phyloP scores from a whole-genome alignment of 2,888 invertebrate genomes.

The Apamea sordens region DNA sequence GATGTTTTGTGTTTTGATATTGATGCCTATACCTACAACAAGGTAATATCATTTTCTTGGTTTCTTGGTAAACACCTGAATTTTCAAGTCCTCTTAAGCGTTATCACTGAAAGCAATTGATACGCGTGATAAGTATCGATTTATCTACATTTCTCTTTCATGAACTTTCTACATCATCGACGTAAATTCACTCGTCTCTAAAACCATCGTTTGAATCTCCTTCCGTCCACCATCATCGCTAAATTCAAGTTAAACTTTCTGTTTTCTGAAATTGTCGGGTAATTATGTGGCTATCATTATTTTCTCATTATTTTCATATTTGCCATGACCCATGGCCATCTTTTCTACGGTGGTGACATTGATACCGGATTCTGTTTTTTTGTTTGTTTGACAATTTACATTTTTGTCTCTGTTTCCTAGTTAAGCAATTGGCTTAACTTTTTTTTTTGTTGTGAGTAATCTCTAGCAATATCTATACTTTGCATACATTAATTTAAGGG shows the following conservation, averaged over 20 bases:
- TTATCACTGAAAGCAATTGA: conserved; percentile 5
- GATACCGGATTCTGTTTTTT: conserved; percentile 50
- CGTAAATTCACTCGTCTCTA: conserved; percentile 30
- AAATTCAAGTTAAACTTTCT: conserved; percentile 60
- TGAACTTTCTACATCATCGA: conserved; percentile 31
- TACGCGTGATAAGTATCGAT: neutral
- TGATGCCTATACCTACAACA: neutral
- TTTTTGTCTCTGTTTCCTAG: conserved; percentile 29
- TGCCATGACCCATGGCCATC: conserved; percentile 60
- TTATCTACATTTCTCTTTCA: conserved; percentile 12
- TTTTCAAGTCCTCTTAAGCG: conserved; percentile 11
- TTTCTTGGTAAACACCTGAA: conserved; percentile 23
- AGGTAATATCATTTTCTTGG: neutral
- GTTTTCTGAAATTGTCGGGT: conserved; percentile 60
- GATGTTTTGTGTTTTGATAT: neutral
- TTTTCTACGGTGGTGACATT: conserved; percentile 53
- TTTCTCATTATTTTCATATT: conserved; percentile 73
- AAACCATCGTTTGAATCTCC: conserved; percentile 33
- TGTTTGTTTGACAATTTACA: conserved; percentile 47
- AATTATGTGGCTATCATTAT: conserved; percentile 67
- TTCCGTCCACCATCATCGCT: conserved; percentile 40
- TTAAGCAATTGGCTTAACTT: conserved; percentile 15
- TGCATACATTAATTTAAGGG: too few relatives aligned
- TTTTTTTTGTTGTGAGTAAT: neutral
- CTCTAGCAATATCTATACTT: too few relatives aligned